A percentile compares a stretch with the other conserved stretches of the same genome.
Conservation (phyloP, 1,140 invertebrate species). For the Acyrthosiphon pisum region DNA sequence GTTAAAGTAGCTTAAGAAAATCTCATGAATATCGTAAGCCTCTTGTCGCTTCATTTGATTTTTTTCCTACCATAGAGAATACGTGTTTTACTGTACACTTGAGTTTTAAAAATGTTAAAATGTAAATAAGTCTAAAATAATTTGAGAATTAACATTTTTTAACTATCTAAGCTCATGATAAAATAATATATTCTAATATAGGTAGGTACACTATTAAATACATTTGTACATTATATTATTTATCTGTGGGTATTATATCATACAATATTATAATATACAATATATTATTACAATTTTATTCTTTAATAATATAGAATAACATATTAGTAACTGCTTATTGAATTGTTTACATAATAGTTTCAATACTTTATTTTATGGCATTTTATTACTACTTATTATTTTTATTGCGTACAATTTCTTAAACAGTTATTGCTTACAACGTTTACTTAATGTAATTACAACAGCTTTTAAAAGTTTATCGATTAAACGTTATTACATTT, state of each 20-base stretch:
- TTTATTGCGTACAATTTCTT: neutral
- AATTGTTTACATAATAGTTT: neutral
- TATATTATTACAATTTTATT: neutral
- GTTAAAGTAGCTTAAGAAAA: neutral
- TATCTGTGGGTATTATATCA: too few species aligned
- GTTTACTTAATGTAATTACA: neutral
- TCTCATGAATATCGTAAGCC: neutral
- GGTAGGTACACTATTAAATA: too few species aligned
- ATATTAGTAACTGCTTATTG: neutral
- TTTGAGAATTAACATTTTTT: neutral
- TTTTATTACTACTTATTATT: neutral
- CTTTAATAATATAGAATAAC: neutral
- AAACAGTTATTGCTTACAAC: neutral
- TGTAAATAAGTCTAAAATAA: neutral
- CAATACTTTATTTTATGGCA: neutral
- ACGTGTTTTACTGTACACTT: neutral
- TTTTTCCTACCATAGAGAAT: neutral
- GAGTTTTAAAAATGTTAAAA: neutral
- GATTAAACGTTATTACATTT: neutral
- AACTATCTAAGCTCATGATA: neutral
- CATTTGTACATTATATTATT: too few species aligned
- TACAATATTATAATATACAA: too few species aligned
- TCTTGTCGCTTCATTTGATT: neutral
- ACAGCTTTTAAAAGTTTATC: neutral
- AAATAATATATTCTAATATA: too few species aligned